Conservation (phyloP, 2,888 invertebrate species). For the Scaptomyza caliginosa region DNA sequence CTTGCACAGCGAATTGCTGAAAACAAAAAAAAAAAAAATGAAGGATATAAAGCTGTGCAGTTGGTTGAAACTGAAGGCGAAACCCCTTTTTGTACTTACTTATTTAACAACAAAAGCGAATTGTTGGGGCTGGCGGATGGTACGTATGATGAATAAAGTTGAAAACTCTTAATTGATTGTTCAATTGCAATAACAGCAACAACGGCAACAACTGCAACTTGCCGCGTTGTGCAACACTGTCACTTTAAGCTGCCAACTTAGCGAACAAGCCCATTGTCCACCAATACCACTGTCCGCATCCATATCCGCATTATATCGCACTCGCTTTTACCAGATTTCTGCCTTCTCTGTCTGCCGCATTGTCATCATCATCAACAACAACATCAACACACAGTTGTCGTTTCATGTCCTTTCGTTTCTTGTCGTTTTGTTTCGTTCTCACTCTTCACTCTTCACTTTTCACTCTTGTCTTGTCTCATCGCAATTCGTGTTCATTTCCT, state of each 20-base stretch:
- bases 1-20: not conserved
- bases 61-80: not conserved
- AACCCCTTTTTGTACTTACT: slow-evolving; percentile 29
- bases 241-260: slow-evolving; percentile 24
- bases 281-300: not conserved
- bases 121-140: slow-evolving; percentile 19
- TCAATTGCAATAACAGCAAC: slow-evolving; percentile 49
- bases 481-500: slow-evolving; percentile 21
- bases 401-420: slow-evolving; percentile 4
- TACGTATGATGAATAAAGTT: slow-evolving; percentile 63
- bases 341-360: not conserved
- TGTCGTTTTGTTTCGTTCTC: not conserved
- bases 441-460: slow-evolving; percentile 1
- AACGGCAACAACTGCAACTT: slow-evolving; percentile 31
- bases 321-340: not conserved
- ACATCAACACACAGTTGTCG: slow-evolving; percentile 5
- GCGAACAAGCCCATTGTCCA: slow-evolving; percentile 8
- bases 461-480: slow-evolving; percentile 2
- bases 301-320: not conserved
- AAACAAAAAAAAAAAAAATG: not conserved
- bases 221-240: slow-evolving; percentile 7
- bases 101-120: slow-evolving; percentile 13
- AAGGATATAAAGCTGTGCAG: not conserved
- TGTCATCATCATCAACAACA: not conserved
- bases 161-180: slow-evolving; percentile 76